Percentiles rank a stretch among this genome's conserved stretches.
These are phyloP conservation scores for Rousettus leschenaultii DNA, from an alignment of 2,113 vertebrate species.

Conservation along the genomic window DNA sequence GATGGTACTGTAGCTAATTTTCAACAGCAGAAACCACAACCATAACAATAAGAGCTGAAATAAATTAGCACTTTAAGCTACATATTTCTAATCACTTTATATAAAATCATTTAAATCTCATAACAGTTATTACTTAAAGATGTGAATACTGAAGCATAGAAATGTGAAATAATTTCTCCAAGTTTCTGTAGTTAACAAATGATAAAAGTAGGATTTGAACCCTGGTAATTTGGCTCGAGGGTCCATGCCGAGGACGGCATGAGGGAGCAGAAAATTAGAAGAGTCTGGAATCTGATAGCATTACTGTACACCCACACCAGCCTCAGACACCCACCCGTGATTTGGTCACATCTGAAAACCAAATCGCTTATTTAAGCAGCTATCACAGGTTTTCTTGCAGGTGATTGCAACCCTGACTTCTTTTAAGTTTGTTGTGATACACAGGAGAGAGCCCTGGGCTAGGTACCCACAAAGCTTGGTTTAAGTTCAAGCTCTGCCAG, in stretches of 20 bases:
- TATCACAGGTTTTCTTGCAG: background rate
- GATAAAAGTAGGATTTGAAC: background rate
- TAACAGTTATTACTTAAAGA: background rate
- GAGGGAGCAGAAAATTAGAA: background rate
- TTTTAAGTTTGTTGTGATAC: background rate
- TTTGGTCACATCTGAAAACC: background rate
- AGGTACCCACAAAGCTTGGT: background rate
- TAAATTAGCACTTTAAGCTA: background rate
- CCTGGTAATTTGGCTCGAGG: background rate
- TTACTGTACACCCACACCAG: fast-evolving
- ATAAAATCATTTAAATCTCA: background rate
- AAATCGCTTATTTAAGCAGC: background rate
- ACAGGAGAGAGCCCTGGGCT: background rate
- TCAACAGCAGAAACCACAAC: background rate
- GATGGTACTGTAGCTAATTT: background rate
- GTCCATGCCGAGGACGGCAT: background rate
- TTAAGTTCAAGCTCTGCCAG: background rate
- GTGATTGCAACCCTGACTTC: background rate
- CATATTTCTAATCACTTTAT: background rate
- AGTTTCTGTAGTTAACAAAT: background rate
- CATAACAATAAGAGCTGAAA: background rate
- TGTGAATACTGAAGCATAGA: background rate
- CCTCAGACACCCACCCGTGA: fast-evolving
- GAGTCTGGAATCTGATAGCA: background rate
- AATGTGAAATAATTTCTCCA: background rate